Conservation (phyloP, 2,113 vertebrate genomes). For the Ceyx cyanopectus region DNA sequence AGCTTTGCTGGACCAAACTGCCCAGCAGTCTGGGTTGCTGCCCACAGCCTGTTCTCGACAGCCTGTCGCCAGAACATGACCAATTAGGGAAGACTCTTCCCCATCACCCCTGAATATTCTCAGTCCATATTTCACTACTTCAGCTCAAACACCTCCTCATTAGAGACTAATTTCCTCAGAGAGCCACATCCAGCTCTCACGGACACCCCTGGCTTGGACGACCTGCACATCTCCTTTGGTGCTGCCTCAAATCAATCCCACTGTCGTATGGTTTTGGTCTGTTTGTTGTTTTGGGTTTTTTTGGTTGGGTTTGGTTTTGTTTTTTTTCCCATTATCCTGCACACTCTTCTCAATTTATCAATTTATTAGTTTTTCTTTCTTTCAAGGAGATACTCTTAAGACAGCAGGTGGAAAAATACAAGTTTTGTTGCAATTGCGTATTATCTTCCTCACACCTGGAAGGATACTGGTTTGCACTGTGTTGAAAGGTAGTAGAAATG, state of each 20-base stretch:
- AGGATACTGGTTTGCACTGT: neutral
- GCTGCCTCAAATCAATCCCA: neutral
- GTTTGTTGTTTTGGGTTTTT: too few species aligned
- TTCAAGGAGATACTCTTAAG: neutral
- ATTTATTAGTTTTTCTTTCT: neutral
- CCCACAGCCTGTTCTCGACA: neutral
- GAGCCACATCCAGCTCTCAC: neutral
- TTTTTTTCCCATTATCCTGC: neutral
- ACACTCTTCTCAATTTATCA: neutral
- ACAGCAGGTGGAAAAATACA: neutral
- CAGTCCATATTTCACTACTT: fast-evolving
- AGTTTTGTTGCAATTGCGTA: neutral
- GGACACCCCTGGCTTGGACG: neutral
- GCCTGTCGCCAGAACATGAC: neutral
- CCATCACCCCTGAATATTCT: neutral
- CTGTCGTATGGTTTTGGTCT: too few species aligned
- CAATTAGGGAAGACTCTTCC: neutral
- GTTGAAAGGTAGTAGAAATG: neutral
- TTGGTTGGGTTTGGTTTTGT: too few species aligned
- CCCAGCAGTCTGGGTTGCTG: neutral
- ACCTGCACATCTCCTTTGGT: neutral
- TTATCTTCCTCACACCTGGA: neutral
- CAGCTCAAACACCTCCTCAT: neutral
- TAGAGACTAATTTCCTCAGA: neutral
- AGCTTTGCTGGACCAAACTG: neutral